These are phyloP conservation scores for Solenopsis invicta DNA, from an alignment of 1,140 invertebrate species.

Conservation along the genomic window DNA sequence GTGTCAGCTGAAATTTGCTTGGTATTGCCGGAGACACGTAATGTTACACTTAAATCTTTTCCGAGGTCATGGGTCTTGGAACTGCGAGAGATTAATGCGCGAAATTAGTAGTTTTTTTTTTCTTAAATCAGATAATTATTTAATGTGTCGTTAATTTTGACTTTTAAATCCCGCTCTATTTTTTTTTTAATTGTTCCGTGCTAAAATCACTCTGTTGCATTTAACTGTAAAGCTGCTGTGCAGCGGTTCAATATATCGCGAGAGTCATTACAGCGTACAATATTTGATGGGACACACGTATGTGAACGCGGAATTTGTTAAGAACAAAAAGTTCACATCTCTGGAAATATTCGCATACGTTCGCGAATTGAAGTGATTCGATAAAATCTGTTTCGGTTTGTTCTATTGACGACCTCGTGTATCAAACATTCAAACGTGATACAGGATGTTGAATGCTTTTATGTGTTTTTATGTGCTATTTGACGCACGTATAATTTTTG, in stretches of 20 bases:
- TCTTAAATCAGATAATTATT: neutral
- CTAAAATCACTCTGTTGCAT: neutral
- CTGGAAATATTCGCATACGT: slow-evolving; percentile 1
- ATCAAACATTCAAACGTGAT: slow-evolving; percentile 20
- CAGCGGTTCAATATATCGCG: neutral
- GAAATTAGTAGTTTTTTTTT: neutral
- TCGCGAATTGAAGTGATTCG: neutral
- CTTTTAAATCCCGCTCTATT: neutral
- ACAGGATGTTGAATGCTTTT: slow-evolving; percentile 18
- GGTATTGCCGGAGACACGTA: neutral
- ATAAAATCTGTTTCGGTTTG: slow-evolving; percentile 34
- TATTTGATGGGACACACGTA: slow-evolving; percentile 3
- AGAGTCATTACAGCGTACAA: neutral
- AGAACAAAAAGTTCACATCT: slow-evolving; percentile 20
- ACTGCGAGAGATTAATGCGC: neutral
- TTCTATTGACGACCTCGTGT: slow-evolving; percentile 1
- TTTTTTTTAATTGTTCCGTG: neutral
- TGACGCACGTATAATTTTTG: slow-evolving; percentile 1
- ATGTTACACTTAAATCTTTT: slow-evolving; percentile 20
- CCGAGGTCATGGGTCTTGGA: neutral
- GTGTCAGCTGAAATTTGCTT: slow-evolving; percentile 7
- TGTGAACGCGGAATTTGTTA: slow-evolving; percentile 16
- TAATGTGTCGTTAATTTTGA: slow-evolving; percentile 22
- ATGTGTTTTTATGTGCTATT: neutral
- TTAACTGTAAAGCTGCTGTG: neutral